Evolutionary conservation across 2,888 invertebrate genomes (phyloP), one percentile per base, ranked within the genome.

Genomic region (Tenthredo mesomela): DNA sequence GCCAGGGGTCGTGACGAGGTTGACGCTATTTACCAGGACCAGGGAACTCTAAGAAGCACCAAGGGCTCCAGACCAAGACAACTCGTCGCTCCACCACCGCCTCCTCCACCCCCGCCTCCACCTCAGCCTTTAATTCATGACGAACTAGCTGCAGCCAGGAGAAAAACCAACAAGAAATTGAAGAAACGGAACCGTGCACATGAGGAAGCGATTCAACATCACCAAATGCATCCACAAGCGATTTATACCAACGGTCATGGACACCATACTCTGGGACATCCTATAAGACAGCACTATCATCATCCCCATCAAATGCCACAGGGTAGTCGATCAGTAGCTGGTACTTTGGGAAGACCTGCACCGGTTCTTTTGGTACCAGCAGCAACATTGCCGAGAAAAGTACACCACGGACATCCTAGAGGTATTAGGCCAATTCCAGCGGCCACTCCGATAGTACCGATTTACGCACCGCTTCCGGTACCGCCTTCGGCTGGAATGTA

Each of bases 31-130:
- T 97, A 97, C 90, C 97, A 97, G 71, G 93, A 93, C 77, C 90
- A 90, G 10, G 93, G 93, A 54, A 95, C 95, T 0, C 90, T 95
- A 82, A 92, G 94, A 75, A 95, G 95, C 86, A 93, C 93, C 33
- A 92, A 94, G 43, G 93, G 94, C 1, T 93, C 96, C 43, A 94
- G 98, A 73, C 97, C 98, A 0, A 95, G 98, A 1, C 98, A 98
- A 93, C 96, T 98, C 87, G 96, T 97, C 75, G 97, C 97, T 10
- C 98, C 98, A 50, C 97, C 98, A 2, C 97, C 97, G 0, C 96
- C 96, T 12, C 95, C 96, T 0, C 95, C 92, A 0, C 95, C 95
- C 0, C 94, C 95, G 89, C 94, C 95, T 15, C 91, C 95, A 85
- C 92, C 95, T 67, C 91, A 92, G 84, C 92, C 92, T 0, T 86